Percentiles rank a stretch among this genome's conserved stretches.
Evolutionary conservation across 2,797 vertebrate genomes (phyloP).

Genomic region (Oryzias sinensis): DNA sequence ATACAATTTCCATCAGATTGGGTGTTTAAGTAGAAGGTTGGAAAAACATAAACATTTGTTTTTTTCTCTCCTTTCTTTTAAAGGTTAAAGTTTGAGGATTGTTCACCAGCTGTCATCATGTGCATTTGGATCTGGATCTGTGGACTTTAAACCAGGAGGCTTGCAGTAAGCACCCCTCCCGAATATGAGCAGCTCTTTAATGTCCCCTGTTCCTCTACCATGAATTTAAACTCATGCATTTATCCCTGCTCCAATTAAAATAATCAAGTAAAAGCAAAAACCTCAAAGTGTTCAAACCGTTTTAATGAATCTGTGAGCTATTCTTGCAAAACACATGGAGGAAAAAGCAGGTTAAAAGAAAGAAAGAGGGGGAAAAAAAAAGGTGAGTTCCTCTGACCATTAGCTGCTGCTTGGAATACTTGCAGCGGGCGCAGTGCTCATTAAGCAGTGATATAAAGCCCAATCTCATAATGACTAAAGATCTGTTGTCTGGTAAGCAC

Average conservation of each 20-base stretch:
- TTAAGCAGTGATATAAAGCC: slow-evolving; percentile 74
- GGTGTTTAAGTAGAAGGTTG: slow-evolving; percentile 21
- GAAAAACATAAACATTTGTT: slow-evolving; percentile 34
- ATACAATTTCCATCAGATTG: too few relatives aligned
- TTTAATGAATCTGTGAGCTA: slow-evolving; percentile 47
- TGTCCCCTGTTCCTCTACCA: too few relatives aligned
- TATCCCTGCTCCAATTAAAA: slow-evolving; percentile 1
- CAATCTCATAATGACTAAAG: slow-evolving; percentile 77
- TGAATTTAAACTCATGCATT: neutral
- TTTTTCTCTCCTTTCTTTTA: slow-evolving; percentile 20
- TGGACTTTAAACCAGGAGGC: slow-evolving; percentile 3
- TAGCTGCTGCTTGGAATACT: slow-evolving; percentile 56
- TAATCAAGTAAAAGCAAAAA: neutral
- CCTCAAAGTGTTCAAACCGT: slow-evolving; percentile 29
- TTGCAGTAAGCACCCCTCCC: neutral
- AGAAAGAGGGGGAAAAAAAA: slow-evolving; percentile 27
- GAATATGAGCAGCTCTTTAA: slow-evolving; percentile 16
- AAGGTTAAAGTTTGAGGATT: slow-evolving; percentile 49
- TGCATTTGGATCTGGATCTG: slow-evolving; percentile 30
- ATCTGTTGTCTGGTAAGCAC: slow-evolving; percentile 78
- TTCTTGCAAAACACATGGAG: slow-evolving; percentile 1
- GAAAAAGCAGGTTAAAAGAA: slow-evolving; percentile 4
- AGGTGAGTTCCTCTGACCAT: slow-evolving; percentile 44
- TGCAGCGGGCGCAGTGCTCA: slow-evolving; percentile 67
- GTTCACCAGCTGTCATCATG: slow-evolving; percentile 30